phyloP scores from a whole-genome alignment of 37 sponge, comb jelly and placozoan genomes.

The Geodia barretti region DNA sequence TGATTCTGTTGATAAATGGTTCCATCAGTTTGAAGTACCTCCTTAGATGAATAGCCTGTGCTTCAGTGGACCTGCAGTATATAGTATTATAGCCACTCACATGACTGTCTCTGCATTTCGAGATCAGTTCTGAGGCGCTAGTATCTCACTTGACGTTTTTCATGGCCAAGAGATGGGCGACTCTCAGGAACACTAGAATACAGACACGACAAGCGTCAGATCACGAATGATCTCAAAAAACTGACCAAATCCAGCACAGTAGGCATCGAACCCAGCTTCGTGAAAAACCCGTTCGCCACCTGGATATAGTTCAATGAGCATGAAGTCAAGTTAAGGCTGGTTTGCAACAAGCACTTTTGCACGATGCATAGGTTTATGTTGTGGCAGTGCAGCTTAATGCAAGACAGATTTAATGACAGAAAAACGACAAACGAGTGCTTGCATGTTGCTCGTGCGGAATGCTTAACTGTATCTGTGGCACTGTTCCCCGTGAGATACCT shows the following conservation, averaged over 20 bases:
- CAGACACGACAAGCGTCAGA: neutral
- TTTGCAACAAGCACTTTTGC: no score
- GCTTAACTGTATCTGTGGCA: constrained; percentile 14
- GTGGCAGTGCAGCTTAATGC: no score
- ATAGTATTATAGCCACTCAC: no score
- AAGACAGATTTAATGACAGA: no score
- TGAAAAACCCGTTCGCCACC: constrained; percentile 37
- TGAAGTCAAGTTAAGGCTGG: no score
- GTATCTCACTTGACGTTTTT: constrained; percentile 57
- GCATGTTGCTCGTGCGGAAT: neutral
- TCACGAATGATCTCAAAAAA: neutral
- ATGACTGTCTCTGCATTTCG: neutral
- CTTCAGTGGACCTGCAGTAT: constrained; percentile 22
- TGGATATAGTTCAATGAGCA: no score
- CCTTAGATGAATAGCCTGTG: constrained; percentile 56
- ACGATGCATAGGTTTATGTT: no score
- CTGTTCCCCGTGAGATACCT: constrained; percentile 12
- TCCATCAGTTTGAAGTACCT: constrained; percentile 55
- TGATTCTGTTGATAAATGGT: constrained; percentile 58
- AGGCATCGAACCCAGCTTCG: constrained; percentile 83
- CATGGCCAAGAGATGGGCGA: constrained; percentile 70
- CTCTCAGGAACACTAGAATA: constrained; percentile 68
- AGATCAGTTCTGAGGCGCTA: no score
- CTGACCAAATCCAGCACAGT: constrained; percentile 75
- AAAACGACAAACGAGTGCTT: no score